Evolutionary conservation across 2,888 invertebrate genomes (phyloP).

Genomic region (Gymnoscelis rufifasciata): DNA sequence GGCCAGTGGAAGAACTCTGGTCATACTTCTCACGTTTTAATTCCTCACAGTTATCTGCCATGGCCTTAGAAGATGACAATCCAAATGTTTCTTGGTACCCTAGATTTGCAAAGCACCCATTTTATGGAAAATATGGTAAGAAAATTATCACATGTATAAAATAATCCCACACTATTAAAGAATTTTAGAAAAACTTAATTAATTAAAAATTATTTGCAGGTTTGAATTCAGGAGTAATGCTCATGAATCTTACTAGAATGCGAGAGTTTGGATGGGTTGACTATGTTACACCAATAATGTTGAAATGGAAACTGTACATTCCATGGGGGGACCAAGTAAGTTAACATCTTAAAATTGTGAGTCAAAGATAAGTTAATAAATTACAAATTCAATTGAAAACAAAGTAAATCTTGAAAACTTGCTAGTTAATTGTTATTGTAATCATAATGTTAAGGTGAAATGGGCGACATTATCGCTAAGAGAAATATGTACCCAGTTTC

Average conservation of each 20-base stretch:
- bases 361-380: too few species aligned
- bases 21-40: conserved; percentile 89
- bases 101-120: conserved; percentile 96
- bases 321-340: conserved; percentile 98
- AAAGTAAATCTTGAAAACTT: too few species aligned
- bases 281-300: conserved; percentile 90
- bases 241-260: conserved; percentile 97
- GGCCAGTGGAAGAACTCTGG: conserved; percentile 91
- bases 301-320: conserved; percentile 90
- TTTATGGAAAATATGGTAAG: conserved; percentile 89
- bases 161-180: too few species aligned
- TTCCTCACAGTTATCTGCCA: conserved; percentile 89
- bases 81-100: conserved; percentile 97
- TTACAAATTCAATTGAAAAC: too few species aligned
- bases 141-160: neutral
- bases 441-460: too few species aligned
- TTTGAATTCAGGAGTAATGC: conserved; percentile 97
- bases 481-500: too few species aligned
- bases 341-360: neutral
- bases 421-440: too few species aligned
- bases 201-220: conserved; percentile 76
- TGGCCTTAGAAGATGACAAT: conserved; percentile 94
- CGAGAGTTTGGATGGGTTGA: conserved; percentile 90
- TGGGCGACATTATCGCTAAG: too few species aligned
- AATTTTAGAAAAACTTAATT: neutral